phyloP scores from a whole-genome alignment of 2,113 vertebrate genomes.

The Terrapene triunguis region DNA sequence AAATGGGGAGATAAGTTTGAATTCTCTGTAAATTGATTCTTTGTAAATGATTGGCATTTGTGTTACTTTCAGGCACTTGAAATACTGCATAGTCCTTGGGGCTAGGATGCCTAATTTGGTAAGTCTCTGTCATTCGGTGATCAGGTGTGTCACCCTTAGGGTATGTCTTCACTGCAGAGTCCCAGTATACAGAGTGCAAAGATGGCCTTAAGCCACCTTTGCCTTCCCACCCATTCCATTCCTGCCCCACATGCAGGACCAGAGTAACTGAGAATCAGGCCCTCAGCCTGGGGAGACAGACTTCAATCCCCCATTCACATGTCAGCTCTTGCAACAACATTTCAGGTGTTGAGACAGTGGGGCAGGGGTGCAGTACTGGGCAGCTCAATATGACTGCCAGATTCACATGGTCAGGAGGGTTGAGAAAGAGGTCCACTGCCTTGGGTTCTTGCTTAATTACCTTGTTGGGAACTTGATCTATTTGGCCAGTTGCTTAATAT shows the following conservation, averaged over 20 bases:
- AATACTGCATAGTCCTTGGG: neutral
- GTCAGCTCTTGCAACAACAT: neutral
- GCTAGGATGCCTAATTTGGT: neutral
- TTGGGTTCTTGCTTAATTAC: neutral
- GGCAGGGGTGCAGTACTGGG: accelerated
- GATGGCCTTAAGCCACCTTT: neutral
- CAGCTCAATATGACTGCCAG: neutral
- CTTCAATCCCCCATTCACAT: neutral
- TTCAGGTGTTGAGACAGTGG: neutral
- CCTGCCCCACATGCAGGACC: neutral
- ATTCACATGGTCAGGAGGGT: neutral
- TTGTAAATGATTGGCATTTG: neutral
- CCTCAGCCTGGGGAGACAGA: neutral
- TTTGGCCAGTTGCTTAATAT: neutral
- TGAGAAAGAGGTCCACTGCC: neutral
- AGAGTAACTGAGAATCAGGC: neutral
- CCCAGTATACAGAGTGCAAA: slow-evolving; percentile 17
- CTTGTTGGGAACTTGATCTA: neutral
- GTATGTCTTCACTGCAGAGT: neutral
- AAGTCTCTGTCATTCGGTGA: neutral
- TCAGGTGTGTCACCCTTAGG: neutral
- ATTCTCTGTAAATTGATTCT: neutral
- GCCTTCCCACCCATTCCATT: neutral
- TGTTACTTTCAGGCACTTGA: neutral
- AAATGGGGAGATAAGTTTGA: neutral